Evolutionary conservation across 2,797 vertebrate species (phyloP), one percentile per base, ranked within the genome.

Genomic region (Dallia pectoralis): DNA sequence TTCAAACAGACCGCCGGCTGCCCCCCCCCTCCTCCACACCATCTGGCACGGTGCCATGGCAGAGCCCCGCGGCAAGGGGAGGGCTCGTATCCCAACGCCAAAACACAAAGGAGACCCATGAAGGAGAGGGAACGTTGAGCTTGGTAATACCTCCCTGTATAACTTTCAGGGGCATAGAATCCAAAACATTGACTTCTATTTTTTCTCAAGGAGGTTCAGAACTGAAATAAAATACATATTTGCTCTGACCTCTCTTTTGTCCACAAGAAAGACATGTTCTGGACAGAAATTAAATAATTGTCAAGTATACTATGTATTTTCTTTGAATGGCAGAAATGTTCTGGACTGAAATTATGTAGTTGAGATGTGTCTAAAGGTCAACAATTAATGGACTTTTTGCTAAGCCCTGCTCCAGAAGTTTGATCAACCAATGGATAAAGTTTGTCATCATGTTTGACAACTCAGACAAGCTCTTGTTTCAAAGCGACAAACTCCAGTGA

Each of bases 81-180:
- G 87, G 89, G 86, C 76, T n/a, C n/a, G n/a, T n/a, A 87, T 22
- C 87, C 65, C 79, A 69, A 83, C 81, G 77, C 85, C 76, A 87
- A n/a, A n/a, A 87, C 86, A 93, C 90, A 92, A 92, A 92, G 88
- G 85, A 88, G 87, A 89, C 84, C 88, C 85, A 81, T 80, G 84
- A 86, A 85, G 81, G 85, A 90, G 87, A 84, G 85, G 89, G 87
- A 84, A 81, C 81, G 83, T 82, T 81, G 63, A 81, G 76, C 83
- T 76, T 83, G 87, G 85, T 87, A 90, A 88, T 88, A 88, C 86
- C 89, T 88, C 86, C 83, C 87, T 86, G 87, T 87, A 88, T 91
- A 82, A 47, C 79, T 91, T 87, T 88, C 90, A 77, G 62, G 64
- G 81, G 76, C 77, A 85, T 82, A 61, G 72, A 87, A 89, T 89